Conservation (phyloP, 2,888 invertebrate species). For the Pediacus dermestoides region DNA sequence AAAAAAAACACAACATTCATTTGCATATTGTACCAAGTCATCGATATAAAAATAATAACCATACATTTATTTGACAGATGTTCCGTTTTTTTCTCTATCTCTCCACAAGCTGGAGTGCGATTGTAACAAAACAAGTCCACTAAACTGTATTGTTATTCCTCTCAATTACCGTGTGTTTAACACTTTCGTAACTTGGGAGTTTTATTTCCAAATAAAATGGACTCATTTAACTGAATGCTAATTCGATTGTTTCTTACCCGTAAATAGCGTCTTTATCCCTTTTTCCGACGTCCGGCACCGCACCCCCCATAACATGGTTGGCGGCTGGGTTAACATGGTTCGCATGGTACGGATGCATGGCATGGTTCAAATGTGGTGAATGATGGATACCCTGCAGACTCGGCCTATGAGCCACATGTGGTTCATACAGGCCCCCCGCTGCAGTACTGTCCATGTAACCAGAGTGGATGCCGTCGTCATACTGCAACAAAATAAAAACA, state of each 20-base stretch:
- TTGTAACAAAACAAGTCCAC: too few relatives aligned
- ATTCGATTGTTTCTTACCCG: slow-evolving; percentile 89
- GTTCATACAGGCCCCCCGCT: slow-evolving; percentile 67
- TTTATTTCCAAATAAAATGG: too few relatives aligned
- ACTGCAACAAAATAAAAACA: slow-evolving; percentile 56
- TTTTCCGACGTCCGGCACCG: slow-evolving; percentile 88
- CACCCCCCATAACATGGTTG: slow-evolving; percentile 80
- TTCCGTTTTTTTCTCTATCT: slow-evolving; percentile 7
- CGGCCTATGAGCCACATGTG: slow-evolving; percentile 65
- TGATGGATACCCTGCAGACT: slow-evolving; percentile 68
- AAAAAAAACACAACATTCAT: slow-evolving; percentile 10
- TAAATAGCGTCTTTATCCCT: slow-evolving; percentile 98
- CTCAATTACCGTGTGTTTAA: slow-evolving; percentile 21
- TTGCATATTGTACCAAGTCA: slow-evolving; percentile 9
- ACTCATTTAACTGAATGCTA: slow-evolving; percentile 6
- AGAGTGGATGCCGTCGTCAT: slow-evolving; percentile 91
- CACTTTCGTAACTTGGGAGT: too few relatives aligned
- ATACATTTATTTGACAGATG: slow-evolving; percentile 14
- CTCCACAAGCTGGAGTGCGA: too few relatives aligned
- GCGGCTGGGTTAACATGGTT: slow-evolving; percentile 63
- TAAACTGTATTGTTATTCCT: too few relatives aligned
- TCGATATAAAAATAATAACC: slow-evolving; percentile 9
- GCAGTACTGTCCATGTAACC: slow-evolving; percentile 81
- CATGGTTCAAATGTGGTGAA: slow-evolving; percentile 77
- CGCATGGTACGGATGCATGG: slow-evolving; percentile 77